Base-by-base conservation (phyloP, 1,140 invertebrate species). In the Drosophila tristis region DNA sequence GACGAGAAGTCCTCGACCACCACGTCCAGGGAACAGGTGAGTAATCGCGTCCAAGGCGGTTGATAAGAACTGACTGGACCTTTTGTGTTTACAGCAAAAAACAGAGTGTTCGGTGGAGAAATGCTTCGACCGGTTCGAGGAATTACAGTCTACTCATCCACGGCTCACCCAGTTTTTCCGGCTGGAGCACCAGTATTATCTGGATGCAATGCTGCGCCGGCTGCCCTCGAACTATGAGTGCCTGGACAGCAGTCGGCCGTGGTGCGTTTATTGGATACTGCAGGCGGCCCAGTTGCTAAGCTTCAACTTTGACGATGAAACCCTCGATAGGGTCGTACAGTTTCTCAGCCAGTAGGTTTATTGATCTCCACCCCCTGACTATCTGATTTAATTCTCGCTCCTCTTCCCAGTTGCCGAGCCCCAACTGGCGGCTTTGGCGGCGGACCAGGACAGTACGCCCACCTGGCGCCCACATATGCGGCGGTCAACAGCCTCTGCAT, bases 391-490 rank as follows among this genome's bases (percentile, higher is more conserved):
- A 5, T 47, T 42, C 43, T 55, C 8, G 3, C 23, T 68, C 31
- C 16, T 76, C 11, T 48, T 66, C 91, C 77, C 47, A 95, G 95
- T 81, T 98, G 98, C 92, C 97, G 98, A 80, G 93, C 95, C 84
- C 93, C 95, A 5, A 93, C 94, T 66, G 98, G 98, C 29, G 98
- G 98, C 5, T 99, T 98, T 94, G 97, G 96, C 50, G 98, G 98
- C 75, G 98, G 98, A 15, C 98, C 98, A 0, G 95, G 95, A 3
- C 98, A 99, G 92, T 93, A 95, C 87, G 93, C 98, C 26, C 99
- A 99, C 93, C 93, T 99, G 54, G 99, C 98, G 1, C 95, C 98
- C 31, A 99, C 98, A 5, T 99, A 99, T 94, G 99, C 98, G 50
- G 98, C 98, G 67, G 95, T 99, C 0, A 98, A 98, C 94, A 95